Base-by-base conservation (phyloP, 64 coral and sea anemone genomes). In the Anthopleura sola region DNA sequence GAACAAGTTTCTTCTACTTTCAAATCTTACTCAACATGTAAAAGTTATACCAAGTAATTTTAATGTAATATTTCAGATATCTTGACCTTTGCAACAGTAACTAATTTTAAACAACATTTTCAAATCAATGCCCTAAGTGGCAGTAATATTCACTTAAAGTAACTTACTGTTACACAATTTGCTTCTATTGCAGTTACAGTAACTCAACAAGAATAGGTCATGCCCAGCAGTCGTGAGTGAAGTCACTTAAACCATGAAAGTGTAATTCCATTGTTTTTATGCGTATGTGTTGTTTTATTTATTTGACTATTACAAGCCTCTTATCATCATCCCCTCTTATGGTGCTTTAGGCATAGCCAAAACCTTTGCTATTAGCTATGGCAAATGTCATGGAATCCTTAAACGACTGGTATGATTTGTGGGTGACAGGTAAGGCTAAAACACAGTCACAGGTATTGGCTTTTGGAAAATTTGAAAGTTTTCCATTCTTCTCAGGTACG, bases 401-500 rank as follows among this genome's bases (percentile, higher is more conserved):
- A 53, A 93, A 93, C 17, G 79, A 82, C 3, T 87, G 40, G 50
- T 86, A 89, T 57, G 46, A 86, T 64, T 89, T 16, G 37, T 89
- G 87, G 13, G 78, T 78, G 33, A 93, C 87, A 47, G 91, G 88
- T 87, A 94, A 78, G 7, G 57, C 14, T 44, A 94, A 87, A 31
- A 78, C 48, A 29, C 36, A 77, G 3, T 84, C 78, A 87, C 84
- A 94, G 49, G 87, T 90, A 83, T 90, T 90, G 48, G 87, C 84
- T 28, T 93, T 89, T 74, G 83, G 92, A 82, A 93, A 93, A 76
- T 93, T 89, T 23, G 87, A 93, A 49, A 49, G 82, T 58, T 82
- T 81, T 49, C 58, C 92, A 89, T 86, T 46, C 47, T 2, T 38
- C 32, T 93, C 87, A 82, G 87, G 87, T 81, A 55, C 49, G 33